These are phyloP conservation scores for Cyprinus carpio DNA, from an alignment of 2,113 vertebrate genomes.

Conservation along the genomic window DNA sequence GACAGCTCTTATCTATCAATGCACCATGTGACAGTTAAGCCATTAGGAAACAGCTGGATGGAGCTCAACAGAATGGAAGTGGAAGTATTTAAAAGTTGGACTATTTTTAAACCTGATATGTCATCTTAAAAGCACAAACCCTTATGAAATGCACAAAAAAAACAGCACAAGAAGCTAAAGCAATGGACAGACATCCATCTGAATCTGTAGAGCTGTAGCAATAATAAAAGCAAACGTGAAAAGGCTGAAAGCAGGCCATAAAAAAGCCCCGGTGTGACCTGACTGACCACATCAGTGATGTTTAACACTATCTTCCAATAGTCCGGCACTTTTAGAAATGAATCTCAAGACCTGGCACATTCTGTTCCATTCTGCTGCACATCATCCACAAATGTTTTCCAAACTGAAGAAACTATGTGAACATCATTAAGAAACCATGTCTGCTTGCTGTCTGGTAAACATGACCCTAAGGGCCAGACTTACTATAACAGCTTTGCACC, in stretches of 20 bases:
- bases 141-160: background rate
- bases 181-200: background rate
- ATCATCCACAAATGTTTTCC: background rate
- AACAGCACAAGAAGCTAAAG: background rate
- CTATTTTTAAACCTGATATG: background rate
- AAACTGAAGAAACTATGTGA: constrained; percentile 8
- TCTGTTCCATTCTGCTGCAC: background rate
- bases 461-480: background rate
- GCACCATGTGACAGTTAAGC: background rate
- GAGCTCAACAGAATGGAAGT: background rate
- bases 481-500: too few relatives aligned
- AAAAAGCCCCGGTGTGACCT: background rate
- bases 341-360: background rate
- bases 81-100: background rate
- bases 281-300: background rate
- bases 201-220: background rate
- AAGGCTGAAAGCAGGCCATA: background rate
- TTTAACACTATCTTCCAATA: background rate
- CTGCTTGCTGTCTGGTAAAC: background rate
- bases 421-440: background rate
- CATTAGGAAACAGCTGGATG: background rate
- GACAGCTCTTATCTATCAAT: background rate
- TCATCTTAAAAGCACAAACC: background rate
- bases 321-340: background rate
- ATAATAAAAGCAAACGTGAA: background rate